A percentile compares a stretch with the other conserved stretches of the same genome.
Conservation (phyloP, 2,888 invertebrate species). For the Drosophila birchii region DNA sequence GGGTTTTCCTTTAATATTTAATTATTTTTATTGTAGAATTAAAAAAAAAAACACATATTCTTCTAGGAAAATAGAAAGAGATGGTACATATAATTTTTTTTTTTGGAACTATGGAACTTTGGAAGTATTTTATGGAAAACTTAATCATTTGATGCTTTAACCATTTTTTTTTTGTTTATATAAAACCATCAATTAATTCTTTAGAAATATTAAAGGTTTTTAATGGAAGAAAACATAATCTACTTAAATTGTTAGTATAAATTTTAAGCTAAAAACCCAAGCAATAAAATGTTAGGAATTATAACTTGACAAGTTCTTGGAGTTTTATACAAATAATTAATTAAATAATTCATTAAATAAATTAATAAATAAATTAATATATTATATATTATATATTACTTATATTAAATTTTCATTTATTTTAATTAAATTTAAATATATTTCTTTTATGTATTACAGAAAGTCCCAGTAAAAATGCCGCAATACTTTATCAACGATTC, state of each 20-base stretch:
- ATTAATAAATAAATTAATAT: no score
- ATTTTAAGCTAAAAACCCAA: neutral
- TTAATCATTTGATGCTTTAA: neutral
- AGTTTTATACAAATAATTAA: no score
- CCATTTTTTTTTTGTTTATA: neutral
- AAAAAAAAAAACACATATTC: neutral
- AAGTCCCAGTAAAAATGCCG: constrained; percentile 7
- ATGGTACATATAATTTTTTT: neutral
- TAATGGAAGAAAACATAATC: no score
- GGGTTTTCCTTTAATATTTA: neutral
- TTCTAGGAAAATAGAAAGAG: neutral
- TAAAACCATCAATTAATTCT: neutral
- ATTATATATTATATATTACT: no score
- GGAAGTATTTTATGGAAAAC: no score
- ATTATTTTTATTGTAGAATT: neutral
- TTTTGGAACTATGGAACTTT: neutral
- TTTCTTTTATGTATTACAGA: constrained; percentile 11
- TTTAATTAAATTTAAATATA: no score
- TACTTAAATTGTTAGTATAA: neutral
- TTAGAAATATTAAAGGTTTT: neutral
- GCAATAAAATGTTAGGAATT: no score
- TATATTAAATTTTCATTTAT: no score
- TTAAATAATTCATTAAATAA: no score
- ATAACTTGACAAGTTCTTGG: no score
- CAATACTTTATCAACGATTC: constrained; percentile 3